These are phyloP conservation scores for Yponomeuta sedellus DNA, from an alignment of 2,888 invertebrate species.

Conservation along the genomic window DNA sequence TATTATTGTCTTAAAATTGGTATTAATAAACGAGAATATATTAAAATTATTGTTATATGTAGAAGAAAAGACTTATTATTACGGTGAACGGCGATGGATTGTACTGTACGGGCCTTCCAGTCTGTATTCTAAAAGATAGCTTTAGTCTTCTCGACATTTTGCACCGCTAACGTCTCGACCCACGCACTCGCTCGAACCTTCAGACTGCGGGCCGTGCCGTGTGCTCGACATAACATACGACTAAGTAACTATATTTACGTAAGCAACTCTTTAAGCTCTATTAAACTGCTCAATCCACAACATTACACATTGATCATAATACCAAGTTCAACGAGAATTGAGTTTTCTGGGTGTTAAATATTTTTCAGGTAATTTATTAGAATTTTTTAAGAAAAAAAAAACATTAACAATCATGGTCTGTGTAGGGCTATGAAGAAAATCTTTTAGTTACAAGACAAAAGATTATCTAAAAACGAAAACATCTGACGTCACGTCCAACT, in stretches of 20 bases:
- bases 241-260: neutral
- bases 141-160: slow-evolving; percentile 70
- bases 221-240: slow-evolving; percentile 12
- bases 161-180: slow-evolving; percentile 54
- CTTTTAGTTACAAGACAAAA: too few relatives aligned
- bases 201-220: slow-evolving; percentile 33
- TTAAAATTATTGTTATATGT: slow-evolving; percentile 67
- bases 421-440: too few relatives aligned
- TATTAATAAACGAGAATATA: slow-evolving; percentile 36
- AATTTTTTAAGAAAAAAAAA: too few relatives aligned
- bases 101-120: slow-evolving; percentile 41
- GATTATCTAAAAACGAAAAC: too few relatives aligned
- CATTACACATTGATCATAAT: too few relatives aligned
- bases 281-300: neutral
- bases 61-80: slow-evolving; percentile 68
- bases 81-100: slow-evolving; percentile 29
- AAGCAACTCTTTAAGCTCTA: neutral
- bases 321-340: too few relatives aligned
- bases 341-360: too few relatives aligned
- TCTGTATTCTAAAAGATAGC: slow-evolving; percentile 59
- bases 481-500: too few relatives aligned
- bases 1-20: slow-evolving; percentile 26
- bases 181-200: slow-evolving; percentile 37
- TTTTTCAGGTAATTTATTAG: too few relatives aligned
- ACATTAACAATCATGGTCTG: too few relatives aligned